Evolutionary conservation across 2,797 vertebrate genomes (phyloP).

Genomic region (Glossophaga mutica): DNA sequence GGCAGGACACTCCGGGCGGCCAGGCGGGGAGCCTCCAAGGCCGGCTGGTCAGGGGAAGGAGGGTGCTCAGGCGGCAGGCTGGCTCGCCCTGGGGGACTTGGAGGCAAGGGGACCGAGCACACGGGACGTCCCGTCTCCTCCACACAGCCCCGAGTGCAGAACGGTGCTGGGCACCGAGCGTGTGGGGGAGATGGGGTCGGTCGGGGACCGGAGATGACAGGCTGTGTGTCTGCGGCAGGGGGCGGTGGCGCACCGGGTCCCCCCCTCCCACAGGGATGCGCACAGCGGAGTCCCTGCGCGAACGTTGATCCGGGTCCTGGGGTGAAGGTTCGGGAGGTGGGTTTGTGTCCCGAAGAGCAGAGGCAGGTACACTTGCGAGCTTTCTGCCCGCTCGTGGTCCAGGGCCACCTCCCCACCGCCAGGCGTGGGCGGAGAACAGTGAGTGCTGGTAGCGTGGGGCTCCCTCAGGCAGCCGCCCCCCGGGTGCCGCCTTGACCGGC

Average conservation of each 20-base stretch:
- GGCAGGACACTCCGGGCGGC: neutral
- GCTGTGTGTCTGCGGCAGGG: neutral
- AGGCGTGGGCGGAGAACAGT: neutral
- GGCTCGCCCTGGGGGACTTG: neutral
- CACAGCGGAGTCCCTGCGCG: neutral
- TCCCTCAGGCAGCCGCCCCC: neutral
- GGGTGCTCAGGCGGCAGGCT: neutral
- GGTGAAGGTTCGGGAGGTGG: neutral
- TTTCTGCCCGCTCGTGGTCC: neutral
- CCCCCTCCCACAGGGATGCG: neutral
- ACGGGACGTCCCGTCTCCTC: neutral
- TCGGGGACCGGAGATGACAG: neutral
- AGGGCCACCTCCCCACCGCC: neutral
- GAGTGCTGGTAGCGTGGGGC: neutral
- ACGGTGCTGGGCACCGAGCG: neutral
- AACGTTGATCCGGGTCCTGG: neutral
- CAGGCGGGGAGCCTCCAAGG: neutral
- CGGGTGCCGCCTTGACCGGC: neutral
- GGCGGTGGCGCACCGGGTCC: neutral
- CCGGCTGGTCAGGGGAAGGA: neutral
- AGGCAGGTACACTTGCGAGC: neutral
- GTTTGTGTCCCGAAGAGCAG: neutral
- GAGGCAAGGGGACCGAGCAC: too few relatives aligned
- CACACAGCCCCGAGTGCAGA: neutral
- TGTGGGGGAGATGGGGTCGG: neutral